Base-by-base conservation (phyloP, 2,797 vertebrate species). In the Propithecus perrieri region DNA sequence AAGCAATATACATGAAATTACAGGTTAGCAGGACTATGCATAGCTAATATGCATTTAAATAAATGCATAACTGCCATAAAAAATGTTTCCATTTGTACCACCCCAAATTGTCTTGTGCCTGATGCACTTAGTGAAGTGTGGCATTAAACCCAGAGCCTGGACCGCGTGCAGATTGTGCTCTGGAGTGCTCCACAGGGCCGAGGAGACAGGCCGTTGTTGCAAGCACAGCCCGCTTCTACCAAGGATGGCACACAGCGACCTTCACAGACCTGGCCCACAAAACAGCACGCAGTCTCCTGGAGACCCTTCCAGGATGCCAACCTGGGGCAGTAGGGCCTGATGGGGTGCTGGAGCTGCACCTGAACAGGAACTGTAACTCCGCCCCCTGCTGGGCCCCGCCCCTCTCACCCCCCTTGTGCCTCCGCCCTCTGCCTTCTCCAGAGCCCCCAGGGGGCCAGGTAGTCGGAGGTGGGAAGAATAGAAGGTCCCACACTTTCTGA, bases 101-200 rank as follows among this genome's bases (percentile, higher is more conserved):
- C 22, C 57, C 28, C 9, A 72, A 78, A 43, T 78, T 15, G 9
- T 41, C 72, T 38, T 0, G 0, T 4, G 4, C 4, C 0, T 33
- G 83, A 53, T 4, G 24, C 22, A 24, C 65, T 30, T 26, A 17
- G 81, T 22, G 76, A 65, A 76, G 46, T 0, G 1, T 89, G 57
- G 15, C 4, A 8, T 76, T 91, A 10, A 15, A 48, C 43, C 30
- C 10, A 75, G 53, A 59, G 28, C 18, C 46, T n/a, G 15, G 74
- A 30, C 33, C 15, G 9, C 30, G 14, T 12, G 3, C n/a, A 63
- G 8, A 38, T 7, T 4, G 24, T 2, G 61, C 22, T 71, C 69
- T 14, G 18, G 41, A 65, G 76, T 71, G 38, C 4, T 83, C 48
- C 35, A 22, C 0, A 5, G 38, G 55, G 55, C 67, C 48, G 46